Conservation (phyloP, 2,113 vertebrate genomes). For the Donacobius atricapilla region DNA sequence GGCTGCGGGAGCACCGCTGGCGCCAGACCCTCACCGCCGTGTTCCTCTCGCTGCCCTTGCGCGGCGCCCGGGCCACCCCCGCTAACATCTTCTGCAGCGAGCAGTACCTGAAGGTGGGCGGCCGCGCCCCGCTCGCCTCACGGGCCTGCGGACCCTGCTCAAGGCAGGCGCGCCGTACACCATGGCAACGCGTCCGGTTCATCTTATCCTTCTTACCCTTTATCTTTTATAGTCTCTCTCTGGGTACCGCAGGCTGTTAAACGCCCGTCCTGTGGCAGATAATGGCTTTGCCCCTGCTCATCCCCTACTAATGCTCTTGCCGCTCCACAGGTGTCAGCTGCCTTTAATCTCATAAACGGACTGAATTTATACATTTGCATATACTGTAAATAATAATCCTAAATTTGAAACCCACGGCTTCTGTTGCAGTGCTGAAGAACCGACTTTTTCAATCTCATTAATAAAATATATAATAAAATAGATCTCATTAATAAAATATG, state of each 20-base stretch:
- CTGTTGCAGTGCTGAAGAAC: not conserved
- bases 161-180: rapidly evolving
- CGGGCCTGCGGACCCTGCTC: not conserved
- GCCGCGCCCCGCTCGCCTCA: too few species aligned
- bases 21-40: slow-evolving; percentile 77
- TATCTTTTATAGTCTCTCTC: rapidly evolving
- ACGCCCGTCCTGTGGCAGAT: rapidly evolving
- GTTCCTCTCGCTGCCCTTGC: slow-evolving; percentile 79
- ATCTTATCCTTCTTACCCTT: too few species aligned
- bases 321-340: not conserved
- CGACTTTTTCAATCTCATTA: not conserved
- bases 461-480: too few species aligned
- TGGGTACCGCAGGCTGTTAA: not conserved
- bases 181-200: not conserved
- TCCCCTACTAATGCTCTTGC: rapidly evolving
- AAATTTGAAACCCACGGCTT: not conserved
- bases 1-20: slow-evolving; percentile 81
- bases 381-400: not conserved
- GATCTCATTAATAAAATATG: too few species aligned
- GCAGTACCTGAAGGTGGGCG: slow-evolving; percentile 85
- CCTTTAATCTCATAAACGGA: not conserved
- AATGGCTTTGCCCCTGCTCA: rapidly evolving
- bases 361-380: not conserved
- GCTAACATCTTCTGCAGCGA: slow-evolving; percentile 82
- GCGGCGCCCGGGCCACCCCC: slow-evolving; percentile 61